Evolutionary conservation across 1,140 invertebrate species (phyloP), one percentile per base, ranked within the genome.

Genomic region (Schmidtea mediterranea): DNA sequence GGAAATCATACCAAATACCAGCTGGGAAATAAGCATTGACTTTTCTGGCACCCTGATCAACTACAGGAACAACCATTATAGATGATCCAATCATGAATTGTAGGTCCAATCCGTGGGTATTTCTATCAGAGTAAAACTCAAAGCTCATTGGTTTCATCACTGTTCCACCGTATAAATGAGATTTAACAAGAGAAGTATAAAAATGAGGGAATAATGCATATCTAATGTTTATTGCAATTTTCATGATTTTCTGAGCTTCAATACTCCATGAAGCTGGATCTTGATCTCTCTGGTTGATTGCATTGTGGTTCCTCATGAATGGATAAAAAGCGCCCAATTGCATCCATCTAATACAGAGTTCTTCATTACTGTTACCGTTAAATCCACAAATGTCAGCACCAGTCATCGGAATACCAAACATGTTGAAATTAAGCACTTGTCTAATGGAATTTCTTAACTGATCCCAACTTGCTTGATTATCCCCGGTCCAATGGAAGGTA

Each of bases 361-460:
- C 68, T 24, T 60, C 59, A 0, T 78, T 82, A 1, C 80, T 76
- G 58, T 80, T 75, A 2, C 73, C 74, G 55, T 72, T 71, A 63
- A 84, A 87, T 1, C 82, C 82, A 66, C 82, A 87, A 53, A 87
- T 83, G 62, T 87, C 81, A 2, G 80, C 76, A 1, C 82, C 82
- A 61, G 82, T 75, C 70, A 81, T 70, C 8, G 79, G 77, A 22
- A 82, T 60, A 8, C 67, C 68, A 55, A 68, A 72, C 48, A 70
- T 46, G 13, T 65, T 57, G 49, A 62, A 61, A 36, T 58, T 58
- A 26, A 63, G 48, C 3, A 64, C 62, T 23, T 41, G 56, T 53
- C 60, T 56, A 51, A 66, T 62, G 21, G 62, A 62, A 36, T 56
- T 55, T 43, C 58, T 56, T 46, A 67, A 45, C 52, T 67, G 61